Conservation (phyloP, 1,140 invertebrate species). For the Mercenaria mercenaria region DNA sequence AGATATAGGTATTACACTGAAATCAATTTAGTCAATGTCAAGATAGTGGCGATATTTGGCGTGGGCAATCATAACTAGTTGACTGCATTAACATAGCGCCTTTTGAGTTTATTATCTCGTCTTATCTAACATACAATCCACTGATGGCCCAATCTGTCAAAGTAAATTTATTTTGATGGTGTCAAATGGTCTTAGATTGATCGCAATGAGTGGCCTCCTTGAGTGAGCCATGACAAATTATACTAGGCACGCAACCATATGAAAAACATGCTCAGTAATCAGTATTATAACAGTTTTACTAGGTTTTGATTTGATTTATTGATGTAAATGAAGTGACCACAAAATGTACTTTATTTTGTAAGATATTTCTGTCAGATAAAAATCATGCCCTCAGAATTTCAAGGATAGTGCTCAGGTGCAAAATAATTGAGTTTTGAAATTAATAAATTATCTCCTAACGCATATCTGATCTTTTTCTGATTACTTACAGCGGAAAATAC, state of each 20-base stretch:
- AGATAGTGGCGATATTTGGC: not conserved
- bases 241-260: conserved; percentile 10
- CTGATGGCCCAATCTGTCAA: conserved; percentile 53
- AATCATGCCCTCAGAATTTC: not conserved
- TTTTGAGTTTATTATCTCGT: conserved; percentile 23
- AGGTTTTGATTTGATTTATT: not conserved
- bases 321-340: not conserved
- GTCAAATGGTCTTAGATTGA: conserved; percentile 54
- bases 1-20: not conserved
- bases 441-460: no score
- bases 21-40: conserved; percentile 30
- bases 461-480: no score
- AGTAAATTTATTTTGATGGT: conserved; percentile 65
- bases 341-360: not conserved
- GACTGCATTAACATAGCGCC: conserved; percentile 44
- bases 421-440: not conserved
- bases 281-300: not conserved
- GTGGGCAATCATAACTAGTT: conserved; percentile 6
- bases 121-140: conserved; percentile 47
- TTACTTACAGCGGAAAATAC: no score
- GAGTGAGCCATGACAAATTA: conserved; percentile 49
- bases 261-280: not conserved
- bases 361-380: not conserved
- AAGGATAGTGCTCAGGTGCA: not conserved
- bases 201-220: conserved; percentile 23